Evolutionary conservation across 2,113 vertebrate genomes (phyloP).

Genomic region (Cyphomyrus discorhynchus): DNA sequence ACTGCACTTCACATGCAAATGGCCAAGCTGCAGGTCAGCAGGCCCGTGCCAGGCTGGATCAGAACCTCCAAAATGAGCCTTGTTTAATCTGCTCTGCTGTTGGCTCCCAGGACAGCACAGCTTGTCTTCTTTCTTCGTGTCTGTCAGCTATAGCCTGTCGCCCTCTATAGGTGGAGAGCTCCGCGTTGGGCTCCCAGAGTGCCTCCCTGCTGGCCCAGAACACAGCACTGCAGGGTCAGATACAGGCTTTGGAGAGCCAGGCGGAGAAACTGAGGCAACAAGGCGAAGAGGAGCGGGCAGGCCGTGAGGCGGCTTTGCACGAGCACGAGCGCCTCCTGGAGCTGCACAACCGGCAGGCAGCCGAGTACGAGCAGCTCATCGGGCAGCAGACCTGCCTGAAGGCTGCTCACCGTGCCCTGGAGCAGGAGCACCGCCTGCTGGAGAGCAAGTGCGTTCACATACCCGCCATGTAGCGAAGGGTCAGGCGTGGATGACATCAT

Average conservation of each 20-base stretch:
- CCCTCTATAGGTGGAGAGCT: constrained; percentile 82
- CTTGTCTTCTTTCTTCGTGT: background rate
- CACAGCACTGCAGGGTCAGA: constrained; percentile 77
- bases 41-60: background rate
- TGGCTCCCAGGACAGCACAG: background rate
- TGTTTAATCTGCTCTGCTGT: background rate
- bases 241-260: constrained; percentile 71
- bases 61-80: background rate
- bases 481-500: background rate
- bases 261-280: constrained; percentile 68
- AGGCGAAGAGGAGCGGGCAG: constrained; percentile 71
- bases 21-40: constrained; percentile 81
- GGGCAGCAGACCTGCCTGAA: constrained; percentile 78
- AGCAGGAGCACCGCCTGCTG: constrained; percentile 64
- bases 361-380: constrained; percentile 83
- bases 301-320: constrained; percentile 67
- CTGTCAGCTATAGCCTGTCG: background rate
- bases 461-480: background rate
- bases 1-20: constrained; percentile 80
- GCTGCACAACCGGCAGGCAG: constrained; percentile 79
- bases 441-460: constrained; percentile 51
- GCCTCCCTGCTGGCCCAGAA: constrained; percentile 83
- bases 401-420: constrained; percentile 69
- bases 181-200: constrained; percentile 82
- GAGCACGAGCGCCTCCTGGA: constrained; percentile 79